Evolutionary conservation across 2,113 vertebrate genomes (phyloP).

Genomic region (Rattus rattus): DNA sequence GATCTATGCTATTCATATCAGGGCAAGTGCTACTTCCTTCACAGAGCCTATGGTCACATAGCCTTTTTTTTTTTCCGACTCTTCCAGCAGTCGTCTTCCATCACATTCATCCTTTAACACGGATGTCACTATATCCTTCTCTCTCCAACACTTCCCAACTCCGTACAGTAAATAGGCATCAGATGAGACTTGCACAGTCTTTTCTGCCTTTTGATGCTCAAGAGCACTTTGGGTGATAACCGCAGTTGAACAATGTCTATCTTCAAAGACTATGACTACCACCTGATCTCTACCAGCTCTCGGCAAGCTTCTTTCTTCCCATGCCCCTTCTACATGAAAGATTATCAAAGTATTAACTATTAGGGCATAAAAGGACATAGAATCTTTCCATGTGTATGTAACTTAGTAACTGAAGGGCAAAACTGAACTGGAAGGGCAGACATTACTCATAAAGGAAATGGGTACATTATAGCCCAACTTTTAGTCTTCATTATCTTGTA

Average conservation of each 20-base stretch:
- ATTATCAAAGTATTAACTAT: background rate
- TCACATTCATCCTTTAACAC: background rate
- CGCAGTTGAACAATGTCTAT: background rate
- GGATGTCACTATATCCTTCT: background rate
- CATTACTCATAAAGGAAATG: background rate
- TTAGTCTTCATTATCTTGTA: background rate
- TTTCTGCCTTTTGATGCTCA: background rate
- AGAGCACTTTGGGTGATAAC: background rate
- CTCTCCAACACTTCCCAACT: background rate
- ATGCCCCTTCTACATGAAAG: background rate
- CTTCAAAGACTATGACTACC: background rate
- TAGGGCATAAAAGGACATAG: background rate
- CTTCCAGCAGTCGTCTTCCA: background rate
- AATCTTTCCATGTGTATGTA: background rate
- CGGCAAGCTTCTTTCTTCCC: background rate
- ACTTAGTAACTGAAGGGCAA: background rate
- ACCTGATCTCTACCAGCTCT: background rate
- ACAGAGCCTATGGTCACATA: background rate
- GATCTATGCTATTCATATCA: background rate
- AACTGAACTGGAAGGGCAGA: background rate
- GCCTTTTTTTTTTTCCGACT: background rate
- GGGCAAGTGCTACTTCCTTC: background rate
- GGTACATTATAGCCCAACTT: background rate
- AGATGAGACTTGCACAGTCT: background rate
- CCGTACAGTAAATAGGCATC: background rate